A percentile compares a stretch with the other conserved stretches of the same genome.
Evolutionary conservation across 1,140 invertebrate species (phyloP).

Genomic region (Zaprionus tsacasi): DNA sequence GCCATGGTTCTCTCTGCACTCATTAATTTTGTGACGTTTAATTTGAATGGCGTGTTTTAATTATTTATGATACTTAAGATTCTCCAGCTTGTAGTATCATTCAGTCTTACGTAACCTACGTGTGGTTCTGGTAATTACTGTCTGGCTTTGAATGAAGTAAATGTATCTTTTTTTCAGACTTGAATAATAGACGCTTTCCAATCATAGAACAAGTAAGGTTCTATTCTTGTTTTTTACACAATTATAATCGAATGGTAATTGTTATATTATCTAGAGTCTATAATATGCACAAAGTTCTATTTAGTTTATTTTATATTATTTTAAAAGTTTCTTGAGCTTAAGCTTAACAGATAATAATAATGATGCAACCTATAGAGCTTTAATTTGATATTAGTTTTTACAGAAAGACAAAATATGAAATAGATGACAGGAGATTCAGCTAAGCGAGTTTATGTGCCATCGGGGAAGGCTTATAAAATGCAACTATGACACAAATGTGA

Average conservation of each 20-base stretch:
- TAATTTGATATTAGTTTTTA: neutral
- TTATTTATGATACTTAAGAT: conserved; percentile 56
- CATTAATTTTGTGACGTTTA: conserved; percentile 65
- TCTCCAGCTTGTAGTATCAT: conserved; percentile 14
- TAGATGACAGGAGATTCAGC: conserved; percentile 15
- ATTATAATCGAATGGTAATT: neutral
- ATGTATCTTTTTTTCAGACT: neutral
- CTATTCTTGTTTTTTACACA: neutral
- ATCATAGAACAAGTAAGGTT: neutral
- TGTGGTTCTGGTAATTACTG: neutral
- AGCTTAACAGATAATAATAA: too few species aligned
- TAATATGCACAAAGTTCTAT: too few species aligned
- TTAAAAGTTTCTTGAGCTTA: too few species aligned
- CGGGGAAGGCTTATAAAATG: conserved; percentile 38
- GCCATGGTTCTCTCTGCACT: conserved; percentile 60
- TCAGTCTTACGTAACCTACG: neutral
- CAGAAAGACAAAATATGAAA: neutral
- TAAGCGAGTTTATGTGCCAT: conserved; percentile 22
- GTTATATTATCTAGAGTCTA: neutral
- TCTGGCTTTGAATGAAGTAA: neutral
- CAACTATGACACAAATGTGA: conserved; percentile 48
- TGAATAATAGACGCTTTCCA: neutral
- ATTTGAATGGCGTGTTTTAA: conserved; percentile 30
- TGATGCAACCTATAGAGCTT: too few species aligned
- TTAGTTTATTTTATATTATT: too few species aligned